These are phyloP conservation scores for Dasyornis broadbenti DNA, from an alignment of 2,113 vertebrate genomes.

Conservation along the genomic window DNA sequence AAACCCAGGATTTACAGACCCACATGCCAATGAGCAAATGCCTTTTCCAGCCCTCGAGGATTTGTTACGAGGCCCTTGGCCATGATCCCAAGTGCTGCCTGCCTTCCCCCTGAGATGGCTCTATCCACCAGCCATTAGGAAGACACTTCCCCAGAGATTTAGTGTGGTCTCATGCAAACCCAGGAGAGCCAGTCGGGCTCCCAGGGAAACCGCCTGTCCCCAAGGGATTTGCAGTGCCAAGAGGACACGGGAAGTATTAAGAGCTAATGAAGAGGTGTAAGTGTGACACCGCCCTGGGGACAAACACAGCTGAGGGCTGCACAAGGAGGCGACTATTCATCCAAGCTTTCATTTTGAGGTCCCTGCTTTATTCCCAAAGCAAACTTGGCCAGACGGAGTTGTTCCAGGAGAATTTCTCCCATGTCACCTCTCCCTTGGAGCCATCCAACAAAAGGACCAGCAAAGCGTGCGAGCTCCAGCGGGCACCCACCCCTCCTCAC, in stretches of 20 bases:
- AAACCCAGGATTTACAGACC: background rate
- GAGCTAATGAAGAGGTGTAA: background rate
- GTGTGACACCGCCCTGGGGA: background rate
- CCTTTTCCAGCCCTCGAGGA: background rate
- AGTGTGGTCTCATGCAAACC: background rate
- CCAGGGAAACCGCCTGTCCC: background rate
- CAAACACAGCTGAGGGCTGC: background rate
- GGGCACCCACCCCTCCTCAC: background rate
- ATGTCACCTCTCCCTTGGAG: background rate
- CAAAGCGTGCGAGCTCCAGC: background rate
- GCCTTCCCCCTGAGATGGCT: background rate
- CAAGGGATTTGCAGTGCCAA: background rate
- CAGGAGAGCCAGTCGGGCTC: background rate
- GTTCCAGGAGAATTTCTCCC: constrained; percentile 22
- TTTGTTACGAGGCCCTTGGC: background rate
- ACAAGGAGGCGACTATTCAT: background rate
- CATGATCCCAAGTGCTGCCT: background rate
- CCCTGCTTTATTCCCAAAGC: background rate
- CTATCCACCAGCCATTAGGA: background rate
- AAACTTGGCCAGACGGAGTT: background rate
- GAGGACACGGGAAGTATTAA: background rate
- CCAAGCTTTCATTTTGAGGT: background rate
- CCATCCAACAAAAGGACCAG: background rate
- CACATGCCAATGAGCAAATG: background rate
- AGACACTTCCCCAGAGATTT: background rate